Percentiles rank a stretch among this genome's conserved stretches.
Evolutionary conservation across 2,888 invertebrate genomes (phyloP).

Genomic region (Scaptodrosophila latifasciaeformis): DNA sequence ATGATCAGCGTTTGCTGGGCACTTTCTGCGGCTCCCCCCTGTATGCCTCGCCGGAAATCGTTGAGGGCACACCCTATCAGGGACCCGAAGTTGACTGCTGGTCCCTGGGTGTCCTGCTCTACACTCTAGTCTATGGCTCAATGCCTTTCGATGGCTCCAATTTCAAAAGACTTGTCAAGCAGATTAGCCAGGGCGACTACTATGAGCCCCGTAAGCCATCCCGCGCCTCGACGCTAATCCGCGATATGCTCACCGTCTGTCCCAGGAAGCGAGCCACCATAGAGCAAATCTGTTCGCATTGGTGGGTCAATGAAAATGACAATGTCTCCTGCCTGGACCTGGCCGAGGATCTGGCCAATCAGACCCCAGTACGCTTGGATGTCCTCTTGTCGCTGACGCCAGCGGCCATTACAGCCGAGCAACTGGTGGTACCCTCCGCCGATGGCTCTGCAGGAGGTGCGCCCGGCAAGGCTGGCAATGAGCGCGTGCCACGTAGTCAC

Average conservation of each 20-base stretch:
- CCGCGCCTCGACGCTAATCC: slow-evolving; percentile 93
- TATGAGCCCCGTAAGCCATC: slow-evolving; percentile 97
- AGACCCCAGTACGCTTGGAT: slow-evolving; percentile 92
- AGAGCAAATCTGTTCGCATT: slow-evolving; percentile 94
- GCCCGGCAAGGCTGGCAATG: slow-evolving; percentile 76
- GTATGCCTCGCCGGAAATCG: slow-evolving; percentile 98
- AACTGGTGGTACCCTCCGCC: slow-evolving; percentile 81
- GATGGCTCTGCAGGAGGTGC: slow-evolving; percentile 63
- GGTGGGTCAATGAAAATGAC: slow-evolving; percentile 96
- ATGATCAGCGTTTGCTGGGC: slow-evolving; percentile 87
- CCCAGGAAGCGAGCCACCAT: slow-evolving; percentile 93
- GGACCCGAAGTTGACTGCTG: slow-evolving; percentile 97
- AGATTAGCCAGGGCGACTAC: slow-evolving; percentile 98
- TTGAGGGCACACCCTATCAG: slow-evolving; percentile 95
- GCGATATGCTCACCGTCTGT: slow-evolving; percentile 95
- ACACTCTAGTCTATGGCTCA: slow-evolving; percentile 98
- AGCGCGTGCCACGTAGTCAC: slow-evolving; percentile 79
- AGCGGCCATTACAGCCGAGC: slow-evolving; percentile 85
- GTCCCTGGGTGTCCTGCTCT: slow-evolving; percentile 97
- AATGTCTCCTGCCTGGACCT: slow-evolving; percentile 87
- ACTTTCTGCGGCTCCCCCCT: slow-evolving; percentile 98
- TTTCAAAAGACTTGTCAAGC: slow-evolving; percentile 96
- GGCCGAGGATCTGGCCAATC: slow-evolving; percentile 91
- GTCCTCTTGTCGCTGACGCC: slow-evolving; percentile 89
- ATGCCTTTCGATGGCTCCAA: slow-evolving; percentile 99